A percentile compares a stretch with the other conserved stretches of the same genome.
Conservation (phyloP, 2,888 invertebrate species). For the Allophyes oxyacanthae region DNA sequence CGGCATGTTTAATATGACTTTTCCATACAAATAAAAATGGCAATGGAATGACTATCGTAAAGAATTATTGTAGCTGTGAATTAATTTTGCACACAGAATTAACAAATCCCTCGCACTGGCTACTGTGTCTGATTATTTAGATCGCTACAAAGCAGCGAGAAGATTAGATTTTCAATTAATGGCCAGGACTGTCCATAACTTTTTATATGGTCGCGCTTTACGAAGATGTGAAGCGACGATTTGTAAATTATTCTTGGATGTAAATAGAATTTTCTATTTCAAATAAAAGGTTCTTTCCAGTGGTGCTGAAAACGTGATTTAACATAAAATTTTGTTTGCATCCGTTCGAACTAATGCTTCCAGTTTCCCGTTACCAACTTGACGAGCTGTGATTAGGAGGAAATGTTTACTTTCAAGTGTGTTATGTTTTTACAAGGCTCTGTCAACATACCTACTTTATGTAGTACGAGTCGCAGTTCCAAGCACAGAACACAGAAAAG, state of each 20-base stretch:
- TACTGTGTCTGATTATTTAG: conserved; percentile 6
- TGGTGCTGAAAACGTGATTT: conserved; percentile 51
- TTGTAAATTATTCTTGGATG: conserved; percentile 20
- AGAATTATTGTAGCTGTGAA: conserved; percentile 52
- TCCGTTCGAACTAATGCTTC: conserved; percentile 47
- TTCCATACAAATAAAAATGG: conserved; percentile 67
- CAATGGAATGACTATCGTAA: conserved; percentile 53
- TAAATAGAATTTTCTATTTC: conserved; percentile 33
- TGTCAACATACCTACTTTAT: neutral
- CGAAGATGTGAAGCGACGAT: conserved; percentile 14
- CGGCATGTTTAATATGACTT: conserved; percentile 74
- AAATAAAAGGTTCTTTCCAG: conserved; percentile 45
- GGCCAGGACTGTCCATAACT: neutral
- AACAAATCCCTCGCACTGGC: conserved; percentile 13
- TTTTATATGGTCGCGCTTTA: conserved; percentile 1
- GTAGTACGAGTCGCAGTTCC: neutral
- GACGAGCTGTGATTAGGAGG: conserved; percentile 32
- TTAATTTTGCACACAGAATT: conserved; percentile 52
- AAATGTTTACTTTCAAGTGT: conserved; percentile 13
- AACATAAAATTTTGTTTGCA: conserved; percentile 56
- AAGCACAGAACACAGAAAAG: too few relatives aligned
- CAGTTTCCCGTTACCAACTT: conserved; percentile 24
- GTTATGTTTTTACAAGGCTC: conserved; percentile 5
- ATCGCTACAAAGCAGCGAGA: conserved; percentile 3
- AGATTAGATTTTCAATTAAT: conserved; percentile 9